Evolutionary conservation across 2,888 invertebrate species (phyloP).

Genomic region (Mythimna loreyi): DNA sequence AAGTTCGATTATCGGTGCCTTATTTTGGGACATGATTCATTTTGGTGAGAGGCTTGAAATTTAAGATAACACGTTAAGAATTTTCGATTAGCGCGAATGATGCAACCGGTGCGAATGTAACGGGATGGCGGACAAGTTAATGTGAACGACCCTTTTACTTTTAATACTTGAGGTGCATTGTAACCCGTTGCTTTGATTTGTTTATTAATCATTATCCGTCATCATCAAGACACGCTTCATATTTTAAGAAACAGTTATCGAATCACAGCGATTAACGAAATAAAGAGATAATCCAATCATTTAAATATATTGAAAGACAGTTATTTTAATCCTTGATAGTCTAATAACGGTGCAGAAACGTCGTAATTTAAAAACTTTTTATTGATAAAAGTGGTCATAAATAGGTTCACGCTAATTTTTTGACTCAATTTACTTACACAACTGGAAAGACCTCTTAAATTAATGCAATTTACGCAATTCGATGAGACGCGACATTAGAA

Average conservation of each 20-base stretch:
- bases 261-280: conserved; percentile 19
- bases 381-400: neutral
- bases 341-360: neutral
- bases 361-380: neutral
- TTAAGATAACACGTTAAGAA: conserved; percentile 82
- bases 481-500: conserved; percentile 47
- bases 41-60: conserved; percentile 82
- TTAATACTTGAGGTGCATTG: conserved; percentile 58
- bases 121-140: conserved; percentile 73
- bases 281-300: neutral
- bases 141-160: conserved; percentile 74
- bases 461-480: conserved; percentile 35
- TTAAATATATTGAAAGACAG: conserved; percentile 2
- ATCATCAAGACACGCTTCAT: conserved; percentile 23
- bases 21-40: conserved; percentile 87
- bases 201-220: conserved; percentile 35
- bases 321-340: conserved; percentile 25
- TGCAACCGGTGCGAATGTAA: conserved; percentile 79
- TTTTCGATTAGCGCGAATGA: conserved; percentile 86
- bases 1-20: conserved; percentile 82
- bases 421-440: conserved; percentile 17
- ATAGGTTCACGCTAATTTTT: neutral
- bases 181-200: conserved; percentile 44
- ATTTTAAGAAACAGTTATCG: conserved; percentile 13
- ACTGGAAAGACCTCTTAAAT: conserved; percentile 29